Conservation (phyloP, 2,113 vertebrate species). For the Osmerus mordax region DNA sequence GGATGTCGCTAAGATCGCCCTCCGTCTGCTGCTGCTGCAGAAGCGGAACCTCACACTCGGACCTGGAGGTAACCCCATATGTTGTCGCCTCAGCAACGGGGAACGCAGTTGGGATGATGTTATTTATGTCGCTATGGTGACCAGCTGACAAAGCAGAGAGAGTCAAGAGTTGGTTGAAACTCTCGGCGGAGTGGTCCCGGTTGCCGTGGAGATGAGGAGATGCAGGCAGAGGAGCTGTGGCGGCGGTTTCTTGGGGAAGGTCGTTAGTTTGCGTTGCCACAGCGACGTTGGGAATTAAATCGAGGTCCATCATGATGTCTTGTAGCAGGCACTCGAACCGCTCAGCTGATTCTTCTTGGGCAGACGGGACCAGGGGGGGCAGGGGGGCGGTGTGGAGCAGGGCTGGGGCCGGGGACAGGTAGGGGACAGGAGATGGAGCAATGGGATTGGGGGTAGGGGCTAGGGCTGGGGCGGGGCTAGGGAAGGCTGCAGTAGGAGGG, state of each 20-base stretch:
- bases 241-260: background rate
- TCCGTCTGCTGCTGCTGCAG: constrained; percentile 45
- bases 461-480: background rate
- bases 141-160: background rate
- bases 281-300: constrained; percentile 46
- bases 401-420: background rate
- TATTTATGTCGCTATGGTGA: background rate
- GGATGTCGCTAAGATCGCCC: constrained; percentile 51
- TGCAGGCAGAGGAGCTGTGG: background rate
- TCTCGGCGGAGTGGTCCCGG: background rate
- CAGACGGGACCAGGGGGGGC: constrained; percentile 4
- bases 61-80: background rate
- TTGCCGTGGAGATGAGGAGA: background rate
- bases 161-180: background rate
- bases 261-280: constrained; percentile 9
- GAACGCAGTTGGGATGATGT: background rate
- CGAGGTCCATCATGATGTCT: constrained; percentile 62
- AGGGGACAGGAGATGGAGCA: background rate
- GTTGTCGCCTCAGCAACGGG: background rate
- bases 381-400: constrained; percentile 30
- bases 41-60: background rate
- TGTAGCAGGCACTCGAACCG: constrained; percentile 61
- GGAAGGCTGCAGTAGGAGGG: background rate
- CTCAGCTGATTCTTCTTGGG: constrained; percentile 31
- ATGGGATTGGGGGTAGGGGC: background rate